Evolutionary conservation across 2,888 invertebrate genomes (phyloP), one percentile per base, ranked within the genome.

Genomic region (Phyllotreta striolata): DNA sequence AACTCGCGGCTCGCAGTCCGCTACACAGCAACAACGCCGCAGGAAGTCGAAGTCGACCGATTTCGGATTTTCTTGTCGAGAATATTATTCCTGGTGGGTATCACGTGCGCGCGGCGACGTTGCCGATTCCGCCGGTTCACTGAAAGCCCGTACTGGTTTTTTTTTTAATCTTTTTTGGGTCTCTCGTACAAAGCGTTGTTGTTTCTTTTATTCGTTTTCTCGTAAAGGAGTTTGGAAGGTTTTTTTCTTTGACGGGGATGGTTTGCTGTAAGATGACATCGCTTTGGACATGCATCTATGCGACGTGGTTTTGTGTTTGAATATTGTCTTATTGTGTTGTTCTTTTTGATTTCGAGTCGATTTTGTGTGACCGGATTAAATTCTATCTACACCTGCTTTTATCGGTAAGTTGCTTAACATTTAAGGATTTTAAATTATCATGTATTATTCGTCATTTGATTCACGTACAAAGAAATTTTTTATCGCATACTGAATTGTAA

Each of bases 101-200:
- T 24, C 24, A 24, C 24, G 24, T 24, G 24, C 24, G 24, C 24
- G 24, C 24, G 66, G 70, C 61, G 66, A 65, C 51, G 12, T 6
- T 70, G 64, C 49, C 49, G 12, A 9, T 4, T 1, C 24, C 24
- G 24, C 24, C 24, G 24, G 24, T 24, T 24, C 24, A 24, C 24
- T 24, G 24, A 44, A 47, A 58, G 67, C 64, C 70, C 66, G 57
- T 62, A 61, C 67, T 72, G 67, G 67, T 69, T 63, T 38, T 38
- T 37, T 35, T 64, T 58, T 76, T 75, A 71, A 3, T 24, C 24
- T 24, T n/a, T n/a, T n/a, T n/a, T n/a, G n/a, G n/a, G 24, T 24
- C 24, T 24, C 4, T 24, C 24, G n/a, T n/a, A 24, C 24, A 24
- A 24, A 24, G 24, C 24, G 24, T 24, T 24, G 24, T 24, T 24